Evolutionary conservation across 2,113 vertebrate species (phyloP).

Genomic region (Notechis scutatus): DNA sequence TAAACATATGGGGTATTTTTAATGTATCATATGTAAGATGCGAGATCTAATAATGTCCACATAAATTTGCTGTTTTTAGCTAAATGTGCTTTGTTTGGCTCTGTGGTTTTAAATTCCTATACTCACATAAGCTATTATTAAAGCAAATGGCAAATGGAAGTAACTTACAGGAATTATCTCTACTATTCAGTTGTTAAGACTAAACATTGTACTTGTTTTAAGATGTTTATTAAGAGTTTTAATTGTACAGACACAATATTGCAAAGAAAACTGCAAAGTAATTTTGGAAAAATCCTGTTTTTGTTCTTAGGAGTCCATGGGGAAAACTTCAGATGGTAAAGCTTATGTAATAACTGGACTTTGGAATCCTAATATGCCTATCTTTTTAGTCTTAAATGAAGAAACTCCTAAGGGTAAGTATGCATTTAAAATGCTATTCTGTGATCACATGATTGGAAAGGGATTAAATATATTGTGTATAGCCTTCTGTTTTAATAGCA

Average conservation of each 20-base stretch:
- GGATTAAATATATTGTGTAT: neutral
- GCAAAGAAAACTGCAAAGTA: neutral
- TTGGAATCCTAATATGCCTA: conserved; percentile 89
- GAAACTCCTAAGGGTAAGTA: conserved; percentile 93
- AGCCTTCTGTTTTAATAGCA: neutral
- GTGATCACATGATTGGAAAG: neutral
- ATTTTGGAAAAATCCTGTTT: conserved; percentile 11
- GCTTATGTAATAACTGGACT: conserved; percentile 93
- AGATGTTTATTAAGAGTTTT: neutral
- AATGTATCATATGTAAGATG: neutral
- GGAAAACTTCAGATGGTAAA: conserved; percentile 89
- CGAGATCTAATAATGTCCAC: too few relatives aligned
- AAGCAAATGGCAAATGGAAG: neutral
- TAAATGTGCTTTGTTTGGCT: neutral
- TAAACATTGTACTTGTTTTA: neutral
- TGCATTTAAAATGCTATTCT: conserved; percentile 17
- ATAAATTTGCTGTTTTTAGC: neutral
- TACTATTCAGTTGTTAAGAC: neutral
- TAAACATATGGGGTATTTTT: neutral
- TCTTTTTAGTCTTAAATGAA: conserved; percentile 89
- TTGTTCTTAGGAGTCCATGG: conserved; percentile 89
- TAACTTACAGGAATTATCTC: neutral
- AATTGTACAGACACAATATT: neutral
- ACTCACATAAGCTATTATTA: neutral
- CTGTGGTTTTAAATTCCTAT: neutral